Evolutionary conservation across 2,797 vertebrate genomes (phyloP).

Genomic region (Oreochromis mossambicus): DNA sequence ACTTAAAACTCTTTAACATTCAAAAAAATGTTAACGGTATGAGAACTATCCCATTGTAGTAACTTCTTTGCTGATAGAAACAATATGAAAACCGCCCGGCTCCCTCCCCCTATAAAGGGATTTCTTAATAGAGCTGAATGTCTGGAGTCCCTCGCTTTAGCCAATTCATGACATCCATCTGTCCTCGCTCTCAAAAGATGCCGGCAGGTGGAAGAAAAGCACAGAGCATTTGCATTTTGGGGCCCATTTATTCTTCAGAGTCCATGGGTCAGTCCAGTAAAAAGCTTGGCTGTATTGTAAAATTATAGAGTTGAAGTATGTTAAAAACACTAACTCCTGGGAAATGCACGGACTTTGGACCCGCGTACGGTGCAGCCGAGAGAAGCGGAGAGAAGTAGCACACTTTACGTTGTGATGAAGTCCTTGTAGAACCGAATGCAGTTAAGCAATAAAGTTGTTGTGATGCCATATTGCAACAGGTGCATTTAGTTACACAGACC

Average conservation of each 20-base stretch:
- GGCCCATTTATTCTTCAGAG: constrained; percentile 24
- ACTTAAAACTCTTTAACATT: neutral
- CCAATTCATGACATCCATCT: constrained; percentile 72
- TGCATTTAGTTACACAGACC: constrained; percentile 34
- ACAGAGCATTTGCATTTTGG: constrained; percentile 46
- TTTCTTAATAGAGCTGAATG: constrained; percentile 58
- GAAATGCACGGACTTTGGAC: neutral
- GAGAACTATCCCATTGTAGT: constrained; percentile 4
- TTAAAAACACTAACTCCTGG: neutral
- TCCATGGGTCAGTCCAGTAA: constrained; percentile 16
- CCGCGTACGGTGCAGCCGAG: neutral
- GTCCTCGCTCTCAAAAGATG: constrained; percentile 55
- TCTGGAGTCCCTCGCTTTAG: constrained; percentile 47
- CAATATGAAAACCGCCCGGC: constrained; percentile 48
- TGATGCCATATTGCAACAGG: constrained; percentile 35
- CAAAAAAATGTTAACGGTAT: neutral
- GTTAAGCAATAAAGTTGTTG: constrained; percentile 4
- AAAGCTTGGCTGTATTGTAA: constrained; percentile 7
- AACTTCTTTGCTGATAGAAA: constrained; percentile 29
- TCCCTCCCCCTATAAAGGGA: constrained; percentile 48
- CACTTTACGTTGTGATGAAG: neutral
- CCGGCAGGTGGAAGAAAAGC: constrained; percentile 58
- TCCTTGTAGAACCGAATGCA: neutral
- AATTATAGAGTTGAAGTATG: neutral
- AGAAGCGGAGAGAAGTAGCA: neutral